Base-by-base conservation (phyloP, 2,113 vertebrate species). In the Pseudopodoces humilis region DNA sequence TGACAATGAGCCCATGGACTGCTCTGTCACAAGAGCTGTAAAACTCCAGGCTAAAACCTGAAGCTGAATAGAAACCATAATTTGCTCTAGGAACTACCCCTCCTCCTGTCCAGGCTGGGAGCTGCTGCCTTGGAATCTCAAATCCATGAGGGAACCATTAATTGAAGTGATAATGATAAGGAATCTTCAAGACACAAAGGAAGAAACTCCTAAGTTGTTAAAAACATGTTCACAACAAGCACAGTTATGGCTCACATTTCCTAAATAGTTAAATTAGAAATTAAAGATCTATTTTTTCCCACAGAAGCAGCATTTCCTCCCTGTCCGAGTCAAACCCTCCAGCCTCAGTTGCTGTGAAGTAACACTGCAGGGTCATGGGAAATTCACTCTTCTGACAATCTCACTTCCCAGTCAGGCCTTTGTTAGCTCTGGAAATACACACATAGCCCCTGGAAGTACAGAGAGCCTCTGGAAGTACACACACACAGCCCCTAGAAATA, bases 341-440 rank as follows among this genome's bases (percentile, higher is more conserved):
- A 97, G 97, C 85, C 95, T 53, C 6, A 18, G 76, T 69, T 86
- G 94, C 94, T 97, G 92, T 90, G 78, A 49, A 96, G 95, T 87
- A 95, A 97, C 95, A 33, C 97, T 77, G 87, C 94, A 65, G 78
- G 95, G 97, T 98, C 98, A 97, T 98, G 98, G 97, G 98, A 98
- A 98, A 97, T 93, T 28, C 94, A 62, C 95, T 97, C 92, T 86
- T 53, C 8, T 80, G 91, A 88, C 88, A 84, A 71, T 92, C 92
- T 86, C 92, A 94, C 88, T 96, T 97, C 94, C 97, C 85, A 85
- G 93, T 92, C 97, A 86, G 92, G 76, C 94, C 95, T 86, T 72
- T 95, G 93, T 95, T 63, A 89, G 84, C 90, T 27, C 10, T 67
- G 68, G 65, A 68, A 69, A 9, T 15, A 7, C 65, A 50, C 33